These are phyloP conservation scores for Campylorhamphus procurvoides DNA, from an alignment of 2,113 vertebrate species.

Conservation along the genomic window DNA sequence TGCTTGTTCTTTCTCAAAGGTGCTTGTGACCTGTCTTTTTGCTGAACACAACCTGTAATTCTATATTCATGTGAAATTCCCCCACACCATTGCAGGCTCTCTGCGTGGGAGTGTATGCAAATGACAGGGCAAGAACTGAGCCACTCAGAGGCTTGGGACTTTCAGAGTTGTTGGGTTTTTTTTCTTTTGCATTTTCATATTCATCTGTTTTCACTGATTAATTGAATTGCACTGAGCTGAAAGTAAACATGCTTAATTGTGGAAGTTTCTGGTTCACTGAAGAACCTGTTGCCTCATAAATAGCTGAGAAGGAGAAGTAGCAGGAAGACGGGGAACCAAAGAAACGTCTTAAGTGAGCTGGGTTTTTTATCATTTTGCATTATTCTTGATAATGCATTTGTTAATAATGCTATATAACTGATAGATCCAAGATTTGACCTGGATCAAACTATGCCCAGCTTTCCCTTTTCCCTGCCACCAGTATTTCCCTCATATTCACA, in stretches of 20 bases:
- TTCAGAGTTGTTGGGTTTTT: background rate
- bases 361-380: background rate
- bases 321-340: background rate
- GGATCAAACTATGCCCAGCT: accelerated
- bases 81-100: background rate
- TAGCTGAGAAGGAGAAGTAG: background rate
- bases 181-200: background rate
- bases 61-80: conserved; percentile 30
- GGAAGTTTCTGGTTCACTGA: background rate
- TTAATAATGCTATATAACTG: background rate
- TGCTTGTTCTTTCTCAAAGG: background rate
- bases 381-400: background rate
- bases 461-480: background rate
- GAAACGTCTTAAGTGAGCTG: background rate
- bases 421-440: background rate
- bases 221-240: background rate
- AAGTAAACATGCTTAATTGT: background rate
- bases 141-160: background rate
- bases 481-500: background rate
- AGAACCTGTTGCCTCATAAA: background rate
- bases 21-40: background rate
- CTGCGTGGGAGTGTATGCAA: background rate
- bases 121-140: background rate
- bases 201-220: background rate
- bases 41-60: conserved; percentile 15